Conservation (phyloP, 1,140 invertebrate genomes). For the Zaprionus vittiger region DNA sequence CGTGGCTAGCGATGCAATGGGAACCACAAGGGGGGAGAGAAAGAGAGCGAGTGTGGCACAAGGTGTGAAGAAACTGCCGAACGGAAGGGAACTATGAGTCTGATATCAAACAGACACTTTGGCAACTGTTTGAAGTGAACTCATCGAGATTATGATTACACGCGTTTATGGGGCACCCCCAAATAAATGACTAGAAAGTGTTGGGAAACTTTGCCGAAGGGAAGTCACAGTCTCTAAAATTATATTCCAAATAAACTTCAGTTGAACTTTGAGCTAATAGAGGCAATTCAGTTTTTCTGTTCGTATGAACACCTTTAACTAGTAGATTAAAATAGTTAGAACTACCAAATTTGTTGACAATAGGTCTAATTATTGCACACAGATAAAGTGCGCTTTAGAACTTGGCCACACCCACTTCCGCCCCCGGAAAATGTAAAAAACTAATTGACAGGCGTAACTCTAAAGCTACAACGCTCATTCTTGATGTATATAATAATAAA, state of each 20-base stretch:
- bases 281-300: neutral
- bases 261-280: neutral
- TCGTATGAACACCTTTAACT: neutral
- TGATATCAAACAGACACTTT: slow-evolving; percentile 81
- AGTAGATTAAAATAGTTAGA: neutral
- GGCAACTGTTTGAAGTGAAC: slow-evolving; percentile 81
- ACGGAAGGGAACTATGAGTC: slow-evolving; percentile 66
- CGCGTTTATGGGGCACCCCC: slow-evolving; percentile 16
- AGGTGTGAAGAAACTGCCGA: slow-evolving; percentile 67
- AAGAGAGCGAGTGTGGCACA: slow-evolving; percentile 14
- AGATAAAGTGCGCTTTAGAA: no score
- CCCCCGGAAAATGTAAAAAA: no score
- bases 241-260: neutral
- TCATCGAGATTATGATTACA: slow-evolving; percentile 58
- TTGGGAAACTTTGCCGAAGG: slow-evolving; percentile 1
- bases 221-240: slow-evolving; percentile 23
- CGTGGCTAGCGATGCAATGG: neutral
- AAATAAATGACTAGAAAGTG: neutral
- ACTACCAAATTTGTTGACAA: neutral
- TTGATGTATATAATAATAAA: no score
- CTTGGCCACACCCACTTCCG: no score
- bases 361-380: neutral
- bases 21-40: neutral
- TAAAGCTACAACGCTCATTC: no score
- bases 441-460: no score